Evolutionary conservation across 2,797 vertebrate species (phyloP).

Genomic region (Cheirogaleus major): DNA sequence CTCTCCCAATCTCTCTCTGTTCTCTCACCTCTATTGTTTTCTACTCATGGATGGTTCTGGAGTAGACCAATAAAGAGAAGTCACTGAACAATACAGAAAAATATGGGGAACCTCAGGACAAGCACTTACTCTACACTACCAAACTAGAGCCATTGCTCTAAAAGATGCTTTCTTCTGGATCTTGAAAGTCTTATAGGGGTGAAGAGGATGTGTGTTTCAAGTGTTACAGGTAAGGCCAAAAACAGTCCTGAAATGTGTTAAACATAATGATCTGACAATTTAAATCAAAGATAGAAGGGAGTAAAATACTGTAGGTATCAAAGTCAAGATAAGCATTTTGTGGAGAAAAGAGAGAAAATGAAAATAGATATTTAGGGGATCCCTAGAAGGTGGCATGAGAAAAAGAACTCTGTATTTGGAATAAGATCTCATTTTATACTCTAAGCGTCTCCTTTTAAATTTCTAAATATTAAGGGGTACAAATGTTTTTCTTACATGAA

Average conservation of each 20-base stretch:
- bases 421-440: neutral
- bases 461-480: neutral
- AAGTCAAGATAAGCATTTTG: conserved; percentile 9
- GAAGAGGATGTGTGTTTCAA: neutral
- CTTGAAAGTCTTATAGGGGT: neutral
- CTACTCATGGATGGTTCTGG: neutral
- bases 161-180: neutral
- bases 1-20: neutral
- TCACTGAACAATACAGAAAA: neutral
- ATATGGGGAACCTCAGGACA: neutral
- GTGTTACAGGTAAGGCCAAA: neutral
- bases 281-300: neutral
- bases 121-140: neutral
- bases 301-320: neutral
- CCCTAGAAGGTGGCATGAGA: neutral
- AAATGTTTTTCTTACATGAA: neutral
- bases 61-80: neutral
- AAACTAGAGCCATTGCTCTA: neutral
- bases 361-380: neutral
- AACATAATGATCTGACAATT: neutral
- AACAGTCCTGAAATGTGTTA: neutral
- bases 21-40: neutral
- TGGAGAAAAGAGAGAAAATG: neutral
- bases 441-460: neutral
- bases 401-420: neutral